A percentile compares a stretch with the other conserved stretches of the same genome.
Evolutionary conservation across 2,113 vertebrate species (phyloP).

Genomic region (Isichthys henryi): DNA sequence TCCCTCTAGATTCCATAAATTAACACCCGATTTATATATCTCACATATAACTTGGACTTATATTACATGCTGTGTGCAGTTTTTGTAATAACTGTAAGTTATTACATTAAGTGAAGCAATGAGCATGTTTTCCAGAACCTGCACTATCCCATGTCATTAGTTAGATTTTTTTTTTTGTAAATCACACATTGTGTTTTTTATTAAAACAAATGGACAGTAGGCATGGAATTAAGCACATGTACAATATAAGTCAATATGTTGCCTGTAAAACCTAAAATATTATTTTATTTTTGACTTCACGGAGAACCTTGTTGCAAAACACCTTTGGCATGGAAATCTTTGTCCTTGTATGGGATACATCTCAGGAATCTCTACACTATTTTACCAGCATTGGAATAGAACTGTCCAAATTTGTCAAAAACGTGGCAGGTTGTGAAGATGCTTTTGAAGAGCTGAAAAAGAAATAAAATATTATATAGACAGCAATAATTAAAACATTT

Average conservation of each 20-base stretch:
- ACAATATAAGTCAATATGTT: not conserved
- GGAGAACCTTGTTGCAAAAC: not conserved
- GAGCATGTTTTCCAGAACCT: not conserved
- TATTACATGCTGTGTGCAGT: not conserved
- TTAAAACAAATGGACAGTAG: not conserved
- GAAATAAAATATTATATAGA: slow-evolving; percentile 24
- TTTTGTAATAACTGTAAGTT: not conserved
- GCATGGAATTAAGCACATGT: not conserved
- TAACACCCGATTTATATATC: not conserved
- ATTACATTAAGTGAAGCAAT: not conserved
- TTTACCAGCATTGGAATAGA: slow-evolving; percentile 64
- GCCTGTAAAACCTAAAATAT: not conserved
- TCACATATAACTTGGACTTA: not conserved
- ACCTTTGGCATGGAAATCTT: not conserved
- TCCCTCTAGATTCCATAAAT: not conserved
- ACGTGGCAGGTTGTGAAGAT: slow-evolving; percentile 58
- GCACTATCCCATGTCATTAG: not conserved
- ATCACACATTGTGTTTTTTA: not conserved
- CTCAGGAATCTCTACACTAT: slow-evolving; percentile 48
- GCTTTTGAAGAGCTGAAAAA: slow-evolving; percentile 68
- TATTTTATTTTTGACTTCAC: not conserved
- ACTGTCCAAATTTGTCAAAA: slow-evolving; percentile 66
- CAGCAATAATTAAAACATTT: not conserved
- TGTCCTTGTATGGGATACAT: not conserved
- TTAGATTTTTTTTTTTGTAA: not conserved